Evolutionary conservation across 64 coral and sea anemone species (phyloP).

Genomic region (Dendrophyllia cribrosa): DNA sequence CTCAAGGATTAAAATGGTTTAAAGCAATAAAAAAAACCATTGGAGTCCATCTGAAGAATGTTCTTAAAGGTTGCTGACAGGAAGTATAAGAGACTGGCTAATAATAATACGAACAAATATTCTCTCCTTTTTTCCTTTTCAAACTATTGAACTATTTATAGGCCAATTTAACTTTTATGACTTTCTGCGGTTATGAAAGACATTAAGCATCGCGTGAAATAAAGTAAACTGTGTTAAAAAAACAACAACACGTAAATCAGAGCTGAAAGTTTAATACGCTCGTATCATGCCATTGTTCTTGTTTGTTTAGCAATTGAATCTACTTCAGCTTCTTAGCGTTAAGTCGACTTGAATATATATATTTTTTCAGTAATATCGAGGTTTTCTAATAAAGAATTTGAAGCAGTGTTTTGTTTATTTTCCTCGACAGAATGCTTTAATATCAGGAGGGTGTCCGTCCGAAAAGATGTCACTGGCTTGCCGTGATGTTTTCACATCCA

Average conservation of each 20-base stretch:
- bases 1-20: background rate
- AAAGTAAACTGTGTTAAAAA: background rate
- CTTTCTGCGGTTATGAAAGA: background rate
- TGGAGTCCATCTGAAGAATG: background rate
- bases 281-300: background rate
- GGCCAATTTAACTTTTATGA: constrained; percentile 11
- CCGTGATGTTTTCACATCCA: background rate
- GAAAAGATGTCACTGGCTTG: background rate
- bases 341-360: background rate
- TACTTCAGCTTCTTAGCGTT: background rate
- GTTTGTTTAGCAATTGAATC: background rate
- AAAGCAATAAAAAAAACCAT: background rate
- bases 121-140: background rate
- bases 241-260: background rate
- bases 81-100: background rate
- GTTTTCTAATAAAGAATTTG: background rate
- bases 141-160: constrained; percentile 15
- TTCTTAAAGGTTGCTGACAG: background rate
- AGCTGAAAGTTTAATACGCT: background rate
- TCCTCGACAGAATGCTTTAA: background rate
- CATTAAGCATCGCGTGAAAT: constrained; percentile 8
- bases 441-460: background rate
- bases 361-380: background rate
- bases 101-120: background rate
- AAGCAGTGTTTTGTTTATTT: constrained; percentile 7